Base-by-base conservation (phyloP, 2,797 vertebrate species). In the Melanotaenia parkinsoni region DNA sequence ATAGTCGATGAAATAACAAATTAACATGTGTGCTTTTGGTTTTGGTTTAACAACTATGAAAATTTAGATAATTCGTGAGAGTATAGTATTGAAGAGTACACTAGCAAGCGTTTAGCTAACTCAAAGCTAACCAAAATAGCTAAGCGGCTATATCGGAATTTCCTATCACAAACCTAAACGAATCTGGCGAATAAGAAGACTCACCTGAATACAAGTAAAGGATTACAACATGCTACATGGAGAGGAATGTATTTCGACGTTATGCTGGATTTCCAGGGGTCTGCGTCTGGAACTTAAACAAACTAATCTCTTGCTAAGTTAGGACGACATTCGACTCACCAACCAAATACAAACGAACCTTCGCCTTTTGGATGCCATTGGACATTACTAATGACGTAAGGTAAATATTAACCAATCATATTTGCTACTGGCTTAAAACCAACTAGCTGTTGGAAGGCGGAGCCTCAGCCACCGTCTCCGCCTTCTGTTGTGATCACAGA, bases 271-370 rank as follows among this genome's bases (percentile, higher is more conserved):
- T 5, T 10, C 56, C 26, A 3, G 11, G 11, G 32, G 57, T 68
- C 47, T 3, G 50, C 22, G 53, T 67, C 43, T 37, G 63, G 37
- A 0, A 75, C 67, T 65, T 59, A 16, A 4, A 32, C n/a, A 56
- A 82, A 83, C 81, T 87, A 87, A 88, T 84, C 83, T 84, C 32
- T 30, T 16, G 5, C 68, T 38, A 76, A 68, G 73, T 77, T 82
- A 67, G n/a, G 16, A 43, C 38, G 50, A 5, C 5, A 40, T 5
- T 24, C 28, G 16, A 56, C 40, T 80, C 69, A n/a, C 72, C 77
- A 91, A 89, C 71, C 86, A 76, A 93, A 91, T 87, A 81, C 64
- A 90, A 91, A 90, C 87, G 1, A 64, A 51, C 35, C 38, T 8
- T 22, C 14, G 0, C 32, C 74, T 74, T 74, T 14, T 18, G 12